Evolutionary conservation across 1,140 invertebrate species (phyloP).

Genomic region (Papilio xuthus): DNA sequence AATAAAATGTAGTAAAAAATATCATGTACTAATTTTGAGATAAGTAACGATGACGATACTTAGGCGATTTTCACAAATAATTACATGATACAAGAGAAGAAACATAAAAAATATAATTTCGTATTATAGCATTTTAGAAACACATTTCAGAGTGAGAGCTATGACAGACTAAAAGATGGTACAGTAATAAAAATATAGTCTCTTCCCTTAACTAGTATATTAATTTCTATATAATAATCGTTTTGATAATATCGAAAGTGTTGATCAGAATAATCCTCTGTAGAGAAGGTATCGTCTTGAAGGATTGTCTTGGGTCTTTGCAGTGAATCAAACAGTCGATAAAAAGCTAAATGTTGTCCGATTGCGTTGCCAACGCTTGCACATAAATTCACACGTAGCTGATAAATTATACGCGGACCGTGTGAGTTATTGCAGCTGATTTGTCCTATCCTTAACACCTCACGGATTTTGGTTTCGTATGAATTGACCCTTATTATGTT

Average conservation of each 20-base stretch:
- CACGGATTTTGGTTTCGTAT: slow-evolving; percentile 31
- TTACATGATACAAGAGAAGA: too few relatives aligned
- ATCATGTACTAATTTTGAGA: too few relatives aligned
- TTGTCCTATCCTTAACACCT: slow-evolving; percentile 39
- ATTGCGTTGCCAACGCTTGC: slow-evolving; percentile 67
- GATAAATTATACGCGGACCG: slow-evolving; percentile 69
- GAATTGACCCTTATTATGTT: not conserved
- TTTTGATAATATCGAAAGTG: not conserved
- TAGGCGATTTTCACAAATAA: too few relatives aligned
- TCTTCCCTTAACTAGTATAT: too few relatives aligned
- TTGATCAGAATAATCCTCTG: slow-evolving; percentile 58
- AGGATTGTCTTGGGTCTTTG: slow-evolving; percentile 63
- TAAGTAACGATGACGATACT: too few relatives aligned
- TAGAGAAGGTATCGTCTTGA: slow-evolving; percentile 69
- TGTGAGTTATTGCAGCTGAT: slow-evolving; percentile 63
- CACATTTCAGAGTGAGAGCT: too few relatives aligned
- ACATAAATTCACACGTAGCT: slow-evolving; percentile 72
- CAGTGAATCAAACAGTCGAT: slow-evolving; percentile 79
- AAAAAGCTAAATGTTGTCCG: slow-evolving; percentile 79
- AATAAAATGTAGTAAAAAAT: too few relatives aligned
- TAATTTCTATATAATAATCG: too few relatives aligned
- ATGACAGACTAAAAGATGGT: too few relatives aligned
- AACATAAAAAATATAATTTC: too few relatives aligned
- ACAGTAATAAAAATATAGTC: too few relatives aligned
- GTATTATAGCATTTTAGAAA: too few relatives aligned